Conservation (phyloP, 2,888 invertebrate species). For the Phytoseiulus persimilis region DNA sequence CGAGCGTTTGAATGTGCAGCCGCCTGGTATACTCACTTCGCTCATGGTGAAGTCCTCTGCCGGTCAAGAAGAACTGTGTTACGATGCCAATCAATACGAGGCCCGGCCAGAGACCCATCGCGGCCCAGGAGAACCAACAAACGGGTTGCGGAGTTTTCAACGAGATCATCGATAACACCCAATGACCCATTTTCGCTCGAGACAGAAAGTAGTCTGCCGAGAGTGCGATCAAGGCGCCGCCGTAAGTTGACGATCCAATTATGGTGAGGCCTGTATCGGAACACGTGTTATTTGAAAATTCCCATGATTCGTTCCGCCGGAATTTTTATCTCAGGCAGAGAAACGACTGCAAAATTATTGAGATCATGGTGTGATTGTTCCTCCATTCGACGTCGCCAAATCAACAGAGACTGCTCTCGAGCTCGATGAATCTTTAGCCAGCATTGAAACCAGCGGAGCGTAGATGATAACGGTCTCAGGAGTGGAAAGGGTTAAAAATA, state of each 20-base stretch:
- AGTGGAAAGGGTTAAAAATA: background rate
- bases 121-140: slow-evolving; percentile 66
- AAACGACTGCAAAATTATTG: background rate
- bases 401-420: background rate
- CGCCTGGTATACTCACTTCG: slow-evolving; percentile 48
- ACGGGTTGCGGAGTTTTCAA: slow-evolving; percentile 53
- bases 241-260: slow-evolving; percentile 66
- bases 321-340: background rate
- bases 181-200: slow-evolving; percentile 59
- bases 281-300: slow-evolving; percentile 34
- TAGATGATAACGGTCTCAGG: background rate
- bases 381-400: background rate
- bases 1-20: too few relatives aligned
- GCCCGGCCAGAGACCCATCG: slow-evolving; percentile 65
- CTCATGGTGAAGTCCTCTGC: slow-evolving; percentile 55
- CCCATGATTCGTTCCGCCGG: background rate
- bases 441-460: background rate
- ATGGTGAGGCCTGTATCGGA: slow-evolving; percentile 54
- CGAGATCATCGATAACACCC: slow-evolving; percentile 64
- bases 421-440: too few relatives aligned
- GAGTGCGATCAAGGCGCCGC: slow-evolving; percentile 63
- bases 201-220: slow-evolving; percentile 69
- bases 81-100: slow-evolving; percentile 61
- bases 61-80: slow-evolving; percentile 63
- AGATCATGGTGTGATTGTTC: background rate